These are phyloP conservation scores for Lissonota sp. DNA, from an alignment of 2,888 invertebrate species.

Conservation along the genomic window DNA sequence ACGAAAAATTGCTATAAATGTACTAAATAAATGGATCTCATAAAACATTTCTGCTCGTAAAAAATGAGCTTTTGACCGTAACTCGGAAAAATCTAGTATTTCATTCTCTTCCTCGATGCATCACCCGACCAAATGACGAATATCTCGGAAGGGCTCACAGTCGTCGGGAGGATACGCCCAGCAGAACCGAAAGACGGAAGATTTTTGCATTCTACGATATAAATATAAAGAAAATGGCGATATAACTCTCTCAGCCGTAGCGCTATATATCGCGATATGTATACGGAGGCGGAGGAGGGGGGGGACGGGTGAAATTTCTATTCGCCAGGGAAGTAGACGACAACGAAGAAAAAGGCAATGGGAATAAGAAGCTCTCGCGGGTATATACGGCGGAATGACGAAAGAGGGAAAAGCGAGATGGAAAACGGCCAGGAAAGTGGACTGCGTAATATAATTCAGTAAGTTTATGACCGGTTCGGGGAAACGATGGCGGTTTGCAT, in stretches of 20 bases:
- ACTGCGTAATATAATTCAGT: constrained; percentile 83
- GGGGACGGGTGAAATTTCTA: constrained; percentile 1
- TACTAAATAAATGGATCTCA: too few species aligned
- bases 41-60: too few species aligned
- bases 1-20: too few species aligned
- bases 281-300: constrained; percentile 2
- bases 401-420: constrained; percentile 56
- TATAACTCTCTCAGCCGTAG: constrained; percentile 3
- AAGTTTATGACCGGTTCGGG: constrained; percentile 83
- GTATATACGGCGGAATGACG: constrained; percentile 29
- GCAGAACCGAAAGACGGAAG: constrained; percentile 25
- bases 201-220: constrained; percentile 39
- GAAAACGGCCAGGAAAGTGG: constrained; percentile 71
- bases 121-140: constrained; percentile 25
- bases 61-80: neutral
- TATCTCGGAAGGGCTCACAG: neutral
- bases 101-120: neutral
- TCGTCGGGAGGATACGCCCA: constrained; percentile 7
- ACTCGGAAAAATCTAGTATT: constrained; percentile 10
- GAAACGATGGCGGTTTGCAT: constrained; percentile 82
- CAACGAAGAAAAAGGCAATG: constrained; percentile 51
- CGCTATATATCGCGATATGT: constrained; percentile 14
- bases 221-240: constrained; percentile 57
- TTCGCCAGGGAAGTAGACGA: constrained; percentile 47
- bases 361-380: constrained; percentile 47